phyloP scores from a whole-genome alignment of 2,888 invertebrate genomes.

The Trichogramma evanescens region DNA sequence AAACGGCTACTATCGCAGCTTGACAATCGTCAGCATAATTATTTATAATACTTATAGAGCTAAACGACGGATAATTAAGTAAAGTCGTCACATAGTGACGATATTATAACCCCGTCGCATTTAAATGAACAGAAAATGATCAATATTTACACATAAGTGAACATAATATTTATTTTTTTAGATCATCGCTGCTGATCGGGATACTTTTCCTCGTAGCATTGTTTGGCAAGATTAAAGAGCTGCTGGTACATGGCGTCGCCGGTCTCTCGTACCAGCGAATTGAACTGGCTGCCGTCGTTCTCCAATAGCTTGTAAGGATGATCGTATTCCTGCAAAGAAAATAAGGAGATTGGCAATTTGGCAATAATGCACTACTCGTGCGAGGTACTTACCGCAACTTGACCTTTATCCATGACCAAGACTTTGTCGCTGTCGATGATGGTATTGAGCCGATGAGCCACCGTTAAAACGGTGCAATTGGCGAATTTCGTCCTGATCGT shows the following conservation, averaged over 20 bases:
- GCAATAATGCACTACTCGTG: not conserved
- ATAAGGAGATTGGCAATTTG: not conserved
- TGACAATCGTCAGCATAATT: no score
- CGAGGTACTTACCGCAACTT: slow-evolving; percentile 39
- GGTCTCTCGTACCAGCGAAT: slow-evolving; percentile 56
- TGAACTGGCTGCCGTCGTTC: slow-evolving; percentile 52
- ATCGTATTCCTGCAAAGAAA: slow-evolving; percentile 15
- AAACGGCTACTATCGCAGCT: no score
- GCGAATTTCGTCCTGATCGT: slow-evolving; percentile 53
- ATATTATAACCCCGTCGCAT: no score
- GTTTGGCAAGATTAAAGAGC: slow-evolving; percentile 50
- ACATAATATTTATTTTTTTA: no score
- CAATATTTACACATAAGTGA: no score
- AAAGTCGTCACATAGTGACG: no score
- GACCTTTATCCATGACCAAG: slow-evolving; percentile 53
- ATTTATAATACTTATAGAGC: no score
- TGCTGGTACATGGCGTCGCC: slow-evolving; percentile 53
- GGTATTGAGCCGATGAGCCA: slow-evolving; percentile 58
- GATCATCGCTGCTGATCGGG: not conserved
- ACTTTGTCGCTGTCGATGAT: slow-evolving; percentile 59
- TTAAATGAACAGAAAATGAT: no score
- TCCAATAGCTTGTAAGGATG: slow-evolving; percentile 37
- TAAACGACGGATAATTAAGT: no score
- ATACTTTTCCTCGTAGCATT: slow-evolving; percentile 33
- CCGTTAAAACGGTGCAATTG: slow-evolving; percentile 54